A percentile compares a stretch with the other conserved stretches of the same genome.
phyloP scores from a whole-genome alignment of 2,888 invertebrate genomes.

The Papilio demoleus region DNA sequence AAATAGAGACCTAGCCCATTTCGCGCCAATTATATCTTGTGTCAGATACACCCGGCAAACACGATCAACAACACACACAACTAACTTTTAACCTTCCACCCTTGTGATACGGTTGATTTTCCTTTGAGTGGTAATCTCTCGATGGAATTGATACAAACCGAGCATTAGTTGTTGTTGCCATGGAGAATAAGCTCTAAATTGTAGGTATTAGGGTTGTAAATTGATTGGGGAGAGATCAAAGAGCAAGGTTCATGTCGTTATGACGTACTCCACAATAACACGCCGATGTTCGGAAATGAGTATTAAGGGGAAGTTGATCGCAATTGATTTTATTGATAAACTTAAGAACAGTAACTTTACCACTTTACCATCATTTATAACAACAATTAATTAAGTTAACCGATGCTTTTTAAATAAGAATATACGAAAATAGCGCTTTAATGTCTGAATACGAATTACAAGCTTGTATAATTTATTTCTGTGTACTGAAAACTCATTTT shows the following conservation, averaged over 20 bases:
- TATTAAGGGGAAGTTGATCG: conserved; percentile 61
- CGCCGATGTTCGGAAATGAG: conserved; percentile 67
- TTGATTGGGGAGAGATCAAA: conserved; percentile 66
- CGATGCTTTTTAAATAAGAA: no score
- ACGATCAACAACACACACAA: conserved; percentile 38
- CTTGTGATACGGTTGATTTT: conserved; percentile 31
- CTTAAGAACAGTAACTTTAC: not conserved
- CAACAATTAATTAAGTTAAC: no score
- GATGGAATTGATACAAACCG: conserved; percentile 60
- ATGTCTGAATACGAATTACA: no score
- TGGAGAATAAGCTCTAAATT: conserved; percentile 56
- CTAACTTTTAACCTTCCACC: conserved; percentile 11
- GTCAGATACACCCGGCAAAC: conserved; percentile 70
- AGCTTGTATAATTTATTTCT: no score
- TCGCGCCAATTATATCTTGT: conserved; percentile 78
- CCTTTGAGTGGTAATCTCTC: conserved; percentile 39
- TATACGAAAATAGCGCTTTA: no score
- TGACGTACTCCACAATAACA: conserved; percentile 74
- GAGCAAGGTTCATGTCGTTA: conserved; percentile 62
- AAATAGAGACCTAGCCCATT: conserved; percentile 68
- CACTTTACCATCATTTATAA: not conserved
- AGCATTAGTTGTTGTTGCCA: conserved; percentile 52
- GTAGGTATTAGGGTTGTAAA: conserved; percentile 51
- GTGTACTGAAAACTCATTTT: no score
- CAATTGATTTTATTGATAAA: conserved; percentile 17